Base-by-base conservation (phyloP, 1,140 invertebrate genomes). In the Drosophila insularis region DNA sequence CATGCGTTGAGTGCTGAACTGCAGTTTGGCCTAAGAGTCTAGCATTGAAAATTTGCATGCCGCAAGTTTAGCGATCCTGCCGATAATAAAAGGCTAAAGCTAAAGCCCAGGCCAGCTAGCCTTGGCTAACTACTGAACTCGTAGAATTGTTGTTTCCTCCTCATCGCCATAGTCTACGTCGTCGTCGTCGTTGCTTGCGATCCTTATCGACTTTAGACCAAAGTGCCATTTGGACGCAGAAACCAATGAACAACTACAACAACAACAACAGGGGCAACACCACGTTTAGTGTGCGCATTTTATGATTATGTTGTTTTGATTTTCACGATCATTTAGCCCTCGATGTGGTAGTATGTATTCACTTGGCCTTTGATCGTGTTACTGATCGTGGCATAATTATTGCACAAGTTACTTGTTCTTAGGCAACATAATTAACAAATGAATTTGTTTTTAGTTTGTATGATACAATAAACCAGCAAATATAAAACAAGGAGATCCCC, bases 291-390 rank as follows among this genome's bases (percentile, higher is more conserved):
- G 81, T 84, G 84, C 64, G 76, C 76, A 89, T 89, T 87, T 87
- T 87, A 87, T 87, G 84, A 87, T 87, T 87, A 87, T 87, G 84
- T 87, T 87, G 84, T 87, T 78, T 89, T 87, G 84, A 89, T 87
- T 89, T 87, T 82, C 85, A 87, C 85, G 85, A 86, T 86, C 84
- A 86, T 81, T 71, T 78, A 67, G 70, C 17, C 10, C 58, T 13
- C 39, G 53, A 53, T 63, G 55, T 54, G 54, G 53, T 39, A 60
- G 19, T 37, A 37, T 60, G 19, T 46, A 43, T 31, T 27, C 37
- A 56, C 31, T 65, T 86, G 86, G 86, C 84, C 84, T 87, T 87
- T 89, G 82, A 89, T 87, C 82, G 82, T 87, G 84, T 87, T 79
- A 82, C 81, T 87, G 84, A 87, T 89, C 84, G 84, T 87, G 84